Conservation (phyloP, 1,140 invertebrate species). For the Andrena cerasifolii region DNA sequence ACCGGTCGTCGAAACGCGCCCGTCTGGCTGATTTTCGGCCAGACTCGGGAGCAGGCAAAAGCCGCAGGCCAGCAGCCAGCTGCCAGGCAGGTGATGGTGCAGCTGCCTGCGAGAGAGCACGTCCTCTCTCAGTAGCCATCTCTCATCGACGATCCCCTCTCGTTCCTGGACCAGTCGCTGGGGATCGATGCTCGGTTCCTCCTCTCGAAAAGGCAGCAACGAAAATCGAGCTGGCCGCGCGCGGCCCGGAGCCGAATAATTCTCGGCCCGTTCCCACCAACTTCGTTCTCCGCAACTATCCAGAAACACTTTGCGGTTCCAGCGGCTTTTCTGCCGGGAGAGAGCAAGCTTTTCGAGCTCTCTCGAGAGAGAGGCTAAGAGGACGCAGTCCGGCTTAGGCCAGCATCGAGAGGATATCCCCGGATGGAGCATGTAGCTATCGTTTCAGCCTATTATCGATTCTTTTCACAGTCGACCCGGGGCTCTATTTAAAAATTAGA, state of each 20-base stretch:
- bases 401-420: too few relatives aligned
- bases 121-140: constrained; percentile 47
- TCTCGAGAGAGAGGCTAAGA: background rate
- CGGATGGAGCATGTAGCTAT: too few relatives aligned
- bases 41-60: constrained; percentile 15
- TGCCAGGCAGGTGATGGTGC: constrained; percentile 51
- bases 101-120: constrained; percentile 36
- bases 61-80: constrained; percentile 30
- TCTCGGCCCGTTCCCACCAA: background rate
- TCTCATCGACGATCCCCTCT: constrained; percentile 48
- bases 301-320: background rate
- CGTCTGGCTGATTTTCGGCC: constrained; percentile 21
- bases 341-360: background rate
- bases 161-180: constrained; percentile 39
- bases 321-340: background rate
- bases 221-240: background rate
- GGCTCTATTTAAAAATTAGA: too few relatives aligned
- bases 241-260: background rate
- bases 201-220: background rate
- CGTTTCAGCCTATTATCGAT: too few relatives aligned
- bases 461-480: too few relatives aligned
- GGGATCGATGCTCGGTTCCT: constrained; percentile 30
- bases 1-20: background rate
- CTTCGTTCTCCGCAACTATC: background rate
- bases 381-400: background rate